A percentile compares a stretch with the other conserved stretches of the same genome.
phyloP scores from a whole-genome alignment of 1,140 invertebrate genomes.

The Grapholita molesta region DNA sequence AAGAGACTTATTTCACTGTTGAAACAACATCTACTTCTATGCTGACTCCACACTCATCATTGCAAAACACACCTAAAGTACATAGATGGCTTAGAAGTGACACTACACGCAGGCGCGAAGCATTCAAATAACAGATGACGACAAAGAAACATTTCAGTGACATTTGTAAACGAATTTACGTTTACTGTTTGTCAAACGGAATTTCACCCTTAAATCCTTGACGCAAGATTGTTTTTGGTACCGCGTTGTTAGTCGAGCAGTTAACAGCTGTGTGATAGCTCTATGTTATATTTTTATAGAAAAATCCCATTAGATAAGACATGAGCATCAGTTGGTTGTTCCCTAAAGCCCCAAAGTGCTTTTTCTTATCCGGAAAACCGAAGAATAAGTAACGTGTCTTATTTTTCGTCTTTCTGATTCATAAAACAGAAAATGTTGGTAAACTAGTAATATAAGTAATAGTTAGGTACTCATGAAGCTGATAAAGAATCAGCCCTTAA shows the following conservation, averaged over 20 bases:
- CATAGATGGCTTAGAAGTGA: background rate
- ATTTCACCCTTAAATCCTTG: background rate
- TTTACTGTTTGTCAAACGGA: background rate
- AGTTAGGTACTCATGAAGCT: background rate
- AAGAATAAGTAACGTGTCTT: background rate
- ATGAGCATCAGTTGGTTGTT: background rate
- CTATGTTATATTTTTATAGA: background rate
- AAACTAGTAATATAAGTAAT: background rate
- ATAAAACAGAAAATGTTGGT: background rate
- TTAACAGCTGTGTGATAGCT: background rate
- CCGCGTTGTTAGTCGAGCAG: background rate
- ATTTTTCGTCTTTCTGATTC: background rate
- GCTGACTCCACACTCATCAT: no score
- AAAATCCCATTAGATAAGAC: background rate
- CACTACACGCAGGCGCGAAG: background rate
- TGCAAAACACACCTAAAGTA: no score
- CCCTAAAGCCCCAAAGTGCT: background rate
- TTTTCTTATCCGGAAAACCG: background rate
- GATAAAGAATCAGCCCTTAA: no score
- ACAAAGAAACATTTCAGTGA: background rate
- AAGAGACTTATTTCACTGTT: no score
- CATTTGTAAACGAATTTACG: background rate
- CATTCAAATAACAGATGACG: background rate
- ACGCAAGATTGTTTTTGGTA: background rate
- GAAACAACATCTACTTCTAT: no score